Evolutionary conservation across 1,140 invertebrate genomes (phyloP), one percentile per base, ranked within the genome.

Genomic region (Leptinotarsa texana): DNA sequence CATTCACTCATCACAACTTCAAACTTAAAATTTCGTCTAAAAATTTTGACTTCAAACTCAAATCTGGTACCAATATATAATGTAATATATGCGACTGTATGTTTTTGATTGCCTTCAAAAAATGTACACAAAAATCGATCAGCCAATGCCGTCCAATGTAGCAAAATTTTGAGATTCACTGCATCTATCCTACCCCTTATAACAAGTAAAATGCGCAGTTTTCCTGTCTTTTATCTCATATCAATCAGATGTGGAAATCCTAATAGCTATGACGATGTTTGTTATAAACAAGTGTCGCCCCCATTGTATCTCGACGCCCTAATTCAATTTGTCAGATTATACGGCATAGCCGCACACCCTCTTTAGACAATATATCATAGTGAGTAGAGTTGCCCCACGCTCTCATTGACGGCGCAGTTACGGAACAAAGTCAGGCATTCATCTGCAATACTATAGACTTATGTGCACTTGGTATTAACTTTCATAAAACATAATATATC

Each of bases 271-370:
- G 79, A 80, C 78, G 77, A 82, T 82, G 83, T 84, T 84, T 84
- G 83, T 83, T 83, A 83, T 80, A 82, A 84, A 83, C 83, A 84
- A 83, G 84, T 84, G 82, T 80, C 82, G 80, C 83, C 82, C 80
- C 80, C 78, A 74, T 72, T 74, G 79, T 75, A 75, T 78, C 78
- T 77, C 81, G 80, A 78, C 81, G 75, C 83, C 83, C 82, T 85
- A 84, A 85, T 85, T 85, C 84, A 85, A 85, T 85, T 85, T 85
- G 84, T 84, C 83, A 84, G 83, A 84, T 85, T 85, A 85, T 85
- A 80, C 80, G 81, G 81, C 82, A 82, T 81, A 82, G 82, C 82
- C 82, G 80, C 80, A 84, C 81, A 82, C 81, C 81, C 81, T 83
- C 80, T 79, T 79, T 81, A 81, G 77, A 82, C 83, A 77, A 84